Evolutionary conservation across 1,140 invertebrate genomes (phyloP).

Genomic region (Lasaia peninsularis): DNA sequence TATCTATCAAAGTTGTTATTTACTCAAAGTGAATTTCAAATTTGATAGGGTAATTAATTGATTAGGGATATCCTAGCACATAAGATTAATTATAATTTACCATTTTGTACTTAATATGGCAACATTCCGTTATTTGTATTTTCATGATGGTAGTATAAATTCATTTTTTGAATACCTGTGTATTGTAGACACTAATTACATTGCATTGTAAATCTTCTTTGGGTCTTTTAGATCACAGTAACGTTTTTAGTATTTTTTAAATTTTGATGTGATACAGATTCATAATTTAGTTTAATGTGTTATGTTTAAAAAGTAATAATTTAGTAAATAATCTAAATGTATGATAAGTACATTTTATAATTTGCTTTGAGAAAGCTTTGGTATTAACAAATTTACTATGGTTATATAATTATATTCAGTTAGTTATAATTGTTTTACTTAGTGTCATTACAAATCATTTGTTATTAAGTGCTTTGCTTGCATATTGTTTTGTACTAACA

Average conservation of each 20-base stretch:
- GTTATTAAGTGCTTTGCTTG: not conserved
- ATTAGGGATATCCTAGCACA: conserved; percentile 65
- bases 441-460: not conserved
- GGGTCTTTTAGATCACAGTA: too few relatives aligned
- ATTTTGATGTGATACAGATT: too few relatives aligned
- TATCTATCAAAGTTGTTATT: conserved; percentile 58
- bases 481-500: conserved; percentile 14
- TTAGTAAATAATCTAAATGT: too few relatives aligned
- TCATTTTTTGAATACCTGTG: too few relatives aligned
- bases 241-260: too few relatives aligned
- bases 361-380: too few relatives aligned
- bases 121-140: not conserved
- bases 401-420: not conserved
- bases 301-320: too few relatives aligned
- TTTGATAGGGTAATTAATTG: conserved; percentile 66
- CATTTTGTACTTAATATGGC: not conserved
- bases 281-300: too few relatives aligned
- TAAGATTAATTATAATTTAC: conserved; percentile 27
- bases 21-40: conserved; percentile 23
- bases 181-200: too few relatives aligned
- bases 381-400: not conserved
- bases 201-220: too few relatives aligned
- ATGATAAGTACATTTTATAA: too few relatives aligned
- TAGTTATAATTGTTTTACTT: not conserved
- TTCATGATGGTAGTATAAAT: too few relatives aligned